Conservation (phyloP, 1,140 invertebrate species). For the Brachionus calyciflorus region DNA sequence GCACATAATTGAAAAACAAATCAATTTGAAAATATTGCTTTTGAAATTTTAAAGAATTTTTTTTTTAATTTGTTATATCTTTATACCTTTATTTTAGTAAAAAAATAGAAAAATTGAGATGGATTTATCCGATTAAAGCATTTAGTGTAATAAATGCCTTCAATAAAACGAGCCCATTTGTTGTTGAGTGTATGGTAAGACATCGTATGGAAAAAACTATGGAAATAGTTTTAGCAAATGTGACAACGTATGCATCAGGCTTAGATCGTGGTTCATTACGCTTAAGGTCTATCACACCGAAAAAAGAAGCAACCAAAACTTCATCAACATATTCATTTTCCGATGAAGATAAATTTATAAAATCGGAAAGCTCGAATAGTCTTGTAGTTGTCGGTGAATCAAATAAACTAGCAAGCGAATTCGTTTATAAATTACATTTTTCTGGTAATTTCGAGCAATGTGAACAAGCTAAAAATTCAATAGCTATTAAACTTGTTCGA, state of each 20-base stretch:
- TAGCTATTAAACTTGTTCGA: conserved; percentile 48
- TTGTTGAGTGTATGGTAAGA: conserved; percentile 27
- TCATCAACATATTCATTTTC: background rate
- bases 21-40: too few species aligned
- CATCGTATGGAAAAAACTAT: conserved; percentile 29
- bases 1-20: too few species aligned
- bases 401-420: conserved; percentile 17
- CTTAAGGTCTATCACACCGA: conserved; percentile 10
- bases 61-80: background rate
- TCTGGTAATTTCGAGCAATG: conserved; percentile 26
- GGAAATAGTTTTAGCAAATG: conserved; percentile 23
- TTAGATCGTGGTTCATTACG: conserved; percentile 34
- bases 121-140: conserved; percentile 46
- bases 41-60: too few species aligned
- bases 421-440: conserved; percentile 29
- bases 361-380: conserved; percentile 7
- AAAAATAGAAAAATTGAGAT: conserved; percentile 29
- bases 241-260: background rate
- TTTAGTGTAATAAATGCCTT: conserved; percentile 31
- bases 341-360: conserved; percentile 12
- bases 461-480: conserved; percentile 26
- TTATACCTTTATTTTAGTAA: background rate
- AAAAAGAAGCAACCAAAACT: background rate
- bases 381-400: conserved; percentile 15
- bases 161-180: conserved; percentile 7